Base-by-base conservation (phyloP, 2,113 vertebrate genomes). In the Hiodon alosoides region DNA sequence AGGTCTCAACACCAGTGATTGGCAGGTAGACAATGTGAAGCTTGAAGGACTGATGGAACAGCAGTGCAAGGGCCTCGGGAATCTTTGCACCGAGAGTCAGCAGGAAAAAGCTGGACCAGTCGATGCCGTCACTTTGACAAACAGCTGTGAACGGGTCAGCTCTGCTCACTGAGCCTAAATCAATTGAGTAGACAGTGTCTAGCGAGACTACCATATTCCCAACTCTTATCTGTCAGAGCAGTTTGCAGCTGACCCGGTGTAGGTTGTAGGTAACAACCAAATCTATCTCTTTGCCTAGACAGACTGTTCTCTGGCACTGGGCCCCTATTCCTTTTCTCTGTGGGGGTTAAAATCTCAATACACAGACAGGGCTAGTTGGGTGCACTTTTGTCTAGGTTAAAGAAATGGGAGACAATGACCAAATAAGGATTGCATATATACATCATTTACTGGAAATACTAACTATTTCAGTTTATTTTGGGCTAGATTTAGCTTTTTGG, bases 191-290 rank as follows among this genome's bases (percentile, higher is more conserved):
- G 66, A 69, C 84, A 77, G 81, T 87, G 83, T 85, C 85, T 85
- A 50, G 61, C 69, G 77, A 89, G 87, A 87, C 85, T 86, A 86
- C 86, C 83, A 79, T 86, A 80, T 78, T 87, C 86, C 79, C 83
- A 85, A 80, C 81, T 78, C 73, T 85, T 84, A 85, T 87, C 90
- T 87, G 80, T 77, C 77, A 47, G 16, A 77, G 86, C 87, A 84
- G 85, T 92, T 86, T 89, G 85, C 86, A 87, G 85, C 90, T 86
- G 86, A 89, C 88, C 93, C 87, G 86, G 82, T 69, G 86, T 84
- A 91, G 90, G 90, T 84, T 89, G 87, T 78, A 77, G 81, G 85
- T 88, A 85, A 88, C 88, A 86, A 83, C 82, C 80, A 84, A 87
- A 89, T 88, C 88, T 92, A 88, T 91, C 92, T 87, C 80, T 76